phyloP scores from a whole-genome alignment of 2,797 vertebrate genomes.

The Leptatherina wallacei region DNA sequence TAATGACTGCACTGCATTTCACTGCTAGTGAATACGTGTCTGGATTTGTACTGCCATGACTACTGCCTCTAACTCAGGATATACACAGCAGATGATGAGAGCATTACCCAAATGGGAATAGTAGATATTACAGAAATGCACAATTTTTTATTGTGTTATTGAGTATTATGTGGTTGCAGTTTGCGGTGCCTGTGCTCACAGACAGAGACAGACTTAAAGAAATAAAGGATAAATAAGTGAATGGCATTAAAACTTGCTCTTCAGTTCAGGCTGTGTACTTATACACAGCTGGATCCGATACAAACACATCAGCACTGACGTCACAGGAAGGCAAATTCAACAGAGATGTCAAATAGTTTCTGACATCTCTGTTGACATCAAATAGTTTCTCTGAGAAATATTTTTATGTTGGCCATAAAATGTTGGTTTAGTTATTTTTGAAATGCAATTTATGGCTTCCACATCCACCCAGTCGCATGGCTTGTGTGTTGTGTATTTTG shows the following conservation, averaged over 20 bases:
- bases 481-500: neutral
- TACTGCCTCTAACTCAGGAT: constrained; percentile 5
- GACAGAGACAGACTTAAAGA: constrained; percentile 37
- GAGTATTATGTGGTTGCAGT: neutral
- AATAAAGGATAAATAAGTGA: constrained; percentile 53
- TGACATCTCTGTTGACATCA: no score
- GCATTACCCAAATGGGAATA: neutral
- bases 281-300: constrained; percentile 61
- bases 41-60: constrained; percentile 14
- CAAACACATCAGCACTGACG: constrained; percentile 38
- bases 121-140: neutral
- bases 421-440: neutral
- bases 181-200: constrained; percentile 2
- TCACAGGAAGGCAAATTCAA: constrained; percentile 6
- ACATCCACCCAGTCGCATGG: neutral
- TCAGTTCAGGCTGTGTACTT: constrained; percentile 35
- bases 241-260: constrained; percentile 37
- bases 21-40: constrained; percentile 18
- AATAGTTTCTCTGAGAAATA: constrained; percentile 11
- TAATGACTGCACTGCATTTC: constrained; percentile 20
- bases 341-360: constrained; percentile 25
- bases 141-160: neutral
- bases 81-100: constrained; percentile 12
- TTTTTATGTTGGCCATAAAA: neutral
- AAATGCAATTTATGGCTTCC: neutral